A percentile compares a stretch with the other conserved stretches of the same genome.
These are phyloP conservation scores for Heliocidaris erythrogramma DNA, from an alignment of 35 echinoderm and acorn worm species.

Conservation along the genomic window DNA sequence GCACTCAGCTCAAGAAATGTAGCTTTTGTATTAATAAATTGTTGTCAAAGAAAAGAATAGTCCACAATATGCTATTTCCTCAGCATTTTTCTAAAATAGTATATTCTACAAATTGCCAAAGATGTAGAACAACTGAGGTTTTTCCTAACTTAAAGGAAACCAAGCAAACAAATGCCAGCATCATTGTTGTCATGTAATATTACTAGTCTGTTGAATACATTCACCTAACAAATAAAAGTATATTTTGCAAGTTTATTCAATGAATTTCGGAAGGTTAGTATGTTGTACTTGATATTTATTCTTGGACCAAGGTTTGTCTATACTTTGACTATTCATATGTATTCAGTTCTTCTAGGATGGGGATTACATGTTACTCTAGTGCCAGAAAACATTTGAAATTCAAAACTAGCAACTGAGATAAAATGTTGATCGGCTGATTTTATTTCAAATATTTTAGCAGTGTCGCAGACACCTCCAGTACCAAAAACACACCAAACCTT, in stretches of 20 bases:
- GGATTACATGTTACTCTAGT: too few species aligned
- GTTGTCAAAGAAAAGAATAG: neutral
- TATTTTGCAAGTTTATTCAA: neutral
- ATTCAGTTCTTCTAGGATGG: neutral
- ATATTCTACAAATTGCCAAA: slow-evolving; percentile 16
- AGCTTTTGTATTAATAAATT: neutral
- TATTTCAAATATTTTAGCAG: too few species aligned
- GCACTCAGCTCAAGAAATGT: neutral
- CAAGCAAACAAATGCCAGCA: neutral
- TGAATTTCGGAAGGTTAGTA: neutral
- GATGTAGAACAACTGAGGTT: neutral
- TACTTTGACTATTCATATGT: neutral
- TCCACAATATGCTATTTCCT: neutral
- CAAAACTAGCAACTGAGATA: too few species aligned
- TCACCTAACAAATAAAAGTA: neutral
- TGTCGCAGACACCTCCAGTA: too few species aligned
- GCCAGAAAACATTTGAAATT: too few species aligned
- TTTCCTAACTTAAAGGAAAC: neutral
- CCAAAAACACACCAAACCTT: too few species aligned
- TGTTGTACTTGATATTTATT: neutral
- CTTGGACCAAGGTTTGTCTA: neutral
- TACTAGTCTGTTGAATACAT: neutral
- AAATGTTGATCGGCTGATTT: too few species aligned
- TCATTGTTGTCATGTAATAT: neutral
- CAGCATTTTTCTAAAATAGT: neutral